These are phyloP conservation scores for Tetanocera ferruginea DNA, from an alignment of 2,888 invertebrate genomes.

Conservation along the genomic window DNA sequence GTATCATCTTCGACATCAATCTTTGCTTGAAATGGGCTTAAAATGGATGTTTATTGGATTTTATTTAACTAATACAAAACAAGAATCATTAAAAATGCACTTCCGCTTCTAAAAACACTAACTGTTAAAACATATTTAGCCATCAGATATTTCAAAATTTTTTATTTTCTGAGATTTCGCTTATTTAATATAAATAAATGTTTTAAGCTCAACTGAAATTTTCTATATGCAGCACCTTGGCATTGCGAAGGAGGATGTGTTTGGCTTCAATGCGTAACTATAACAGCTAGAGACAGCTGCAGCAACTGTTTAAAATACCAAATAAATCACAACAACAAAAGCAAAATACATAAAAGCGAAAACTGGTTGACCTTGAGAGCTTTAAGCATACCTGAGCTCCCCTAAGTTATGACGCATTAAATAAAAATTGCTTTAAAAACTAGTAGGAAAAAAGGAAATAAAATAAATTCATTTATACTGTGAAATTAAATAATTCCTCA, in stretches of 20 bases:
- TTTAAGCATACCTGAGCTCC: too few relatives aligned
- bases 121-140: too few relatives aligned
- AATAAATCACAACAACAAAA: background rate
- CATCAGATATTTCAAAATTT: too few relatives aligned
- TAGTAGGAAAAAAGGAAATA: background rate
- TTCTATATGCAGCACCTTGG: background rate
- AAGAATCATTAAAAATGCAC: background rate
- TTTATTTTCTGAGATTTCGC: too few relatives aligned
- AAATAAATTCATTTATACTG: background rate
- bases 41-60: background rate
- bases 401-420: background rate
- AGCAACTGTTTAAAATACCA: background rate
- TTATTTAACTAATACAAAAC: background rate
- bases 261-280: background rate
- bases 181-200: background rate
- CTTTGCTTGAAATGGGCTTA: background rate
- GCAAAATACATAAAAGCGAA: background rate
- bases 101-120: background rate
- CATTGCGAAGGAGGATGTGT: background rate
- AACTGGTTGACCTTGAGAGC: constrained; percentile 1
- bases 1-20: background rate
- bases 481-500: constrained; percentile 4
- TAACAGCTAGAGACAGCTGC: background rate
- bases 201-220: background rate
- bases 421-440: background rate